A percentile compares a stretch with the other conserved stretches of the same genome.
phyloP scores from a whole-genome alignment of 2,888 invertebrate genomes.

The Buathra laborator region DNA sequence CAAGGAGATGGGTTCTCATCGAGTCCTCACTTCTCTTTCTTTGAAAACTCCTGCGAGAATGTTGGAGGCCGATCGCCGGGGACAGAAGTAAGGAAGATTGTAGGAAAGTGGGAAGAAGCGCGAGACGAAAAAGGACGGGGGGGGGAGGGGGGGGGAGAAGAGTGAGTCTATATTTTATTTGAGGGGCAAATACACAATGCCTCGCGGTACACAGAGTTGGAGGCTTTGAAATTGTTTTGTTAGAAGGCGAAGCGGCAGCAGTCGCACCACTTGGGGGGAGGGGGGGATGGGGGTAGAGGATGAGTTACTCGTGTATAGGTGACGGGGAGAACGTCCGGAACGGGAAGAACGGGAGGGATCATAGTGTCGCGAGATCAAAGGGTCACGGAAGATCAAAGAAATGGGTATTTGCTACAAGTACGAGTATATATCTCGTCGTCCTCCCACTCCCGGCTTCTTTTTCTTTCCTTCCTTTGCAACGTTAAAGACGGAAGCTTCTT shows the following conservation, averaged over 20 bases:
- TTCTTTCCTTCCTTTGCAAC: background rate
- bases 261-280: slow-evolving; percentile 39
- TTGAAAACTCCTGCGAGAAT: background rate
- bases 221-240: slow-evolving; percentile 67
- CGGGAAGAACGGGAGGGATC: slow-evolving; percentile 61
- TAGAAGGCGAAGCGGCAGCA: slow-evolving; percentile 47
- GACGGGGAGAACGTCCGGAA: slow-evolving; percentile 70
- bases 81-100: background rate
- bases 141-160: background rate
- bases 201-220: slow-evolving; percentile 55
- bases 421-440: slow-evolving; percentile 55
- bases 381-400: slow-evolving; percentile 75
- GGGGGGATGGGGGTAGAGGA: slow-evolving; percentile 49
- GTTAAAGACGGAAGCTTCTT: slow-evolving; percentile 20
- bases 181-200: slow-evolving; percentile 64
- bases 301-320: slow-evolving; percentile 70
- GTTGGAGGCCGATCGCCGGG: background rate
- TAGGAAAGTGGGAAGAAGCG: background rate
- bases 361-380: slow-evolving; percentile 77
- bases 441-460: background rate
- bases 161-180: slow-evolving; percentile 56
- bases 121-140: slow-evolving; percentile 23
- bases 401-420: slow-evolving; percentile 77
- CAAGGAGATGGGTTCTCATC: slow-evolving; percentile 12
- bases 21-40: slow-evolving; percentile 10